Percentiles rank a stretch among this genome's conserved stretches.
Evolutionary conservation across 2,888 invertebrate genomes (phyloP).

Genomic region (Odontocerum albicorne): DNA sequence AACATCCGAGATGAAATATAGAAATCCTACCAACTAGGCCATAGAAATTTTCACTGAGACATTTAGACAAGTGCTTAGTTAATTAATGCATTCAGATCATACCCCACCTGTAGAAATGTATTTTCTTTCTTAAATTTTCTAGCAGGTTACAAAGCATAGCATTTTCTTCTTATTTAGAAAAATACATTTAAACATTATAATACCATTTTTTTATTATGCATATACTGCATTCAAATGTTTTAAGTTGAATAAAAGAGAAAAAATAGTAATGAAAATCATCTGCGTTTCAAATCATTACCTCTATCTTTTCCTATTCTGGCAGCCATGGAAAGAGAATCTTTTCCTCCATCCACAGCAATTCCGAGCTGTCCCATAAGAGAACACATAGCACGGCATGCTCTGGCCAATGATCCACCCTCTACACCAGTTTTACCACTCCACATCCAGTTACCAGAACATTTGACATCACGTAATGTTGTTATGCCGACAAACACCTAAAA

Average conservation of each 20-base stretch:
- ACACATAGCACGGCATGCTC: slow-evolving; percentile 89
- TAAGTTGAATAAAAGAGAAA: no score
- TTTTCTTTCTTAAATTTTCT: no score
- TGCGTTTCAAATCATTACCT: slow-evolving; percentile 41
- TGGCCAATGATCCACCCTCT: slow-evolving; percentile 86
- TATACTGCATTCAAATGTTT: background rate
- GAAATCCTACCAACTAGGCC: no score
- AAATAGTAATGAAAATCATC: background rate
- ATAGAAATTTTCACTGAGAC: no score
- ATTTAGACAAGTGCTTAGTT: no score
- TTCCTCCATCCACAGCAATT: slow-evolving; percentile 94
- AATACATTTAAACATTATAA: no score
- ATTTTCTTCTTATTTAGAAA: no score
- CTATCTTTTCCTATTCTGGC: slow-evolving; percentile 73
- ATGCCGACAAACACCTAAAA: slow-evolving; percentile 65
- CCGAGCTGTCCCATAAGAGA: slow-evolving; percentile 76
- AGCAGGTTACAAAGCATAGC: no score
- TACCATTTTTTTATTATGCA: no score
- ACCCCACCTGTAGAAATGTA: no score
- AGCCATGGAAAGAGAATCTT: slow-evolving; percentile 97
- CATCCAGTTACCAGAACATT: slow-evolving; percentile 99
- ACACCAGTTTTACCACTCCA: slow-evolving; percentile 96
- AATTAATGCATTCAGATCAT: no score
- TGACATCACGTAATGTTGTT: slow-evolving; percentile 77
- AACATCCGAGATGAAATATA: no score